phyloP scores from a whole-genome alignment of 2,797 vertebrate species.

The Myoxocephalus aenaeus region DNA sequence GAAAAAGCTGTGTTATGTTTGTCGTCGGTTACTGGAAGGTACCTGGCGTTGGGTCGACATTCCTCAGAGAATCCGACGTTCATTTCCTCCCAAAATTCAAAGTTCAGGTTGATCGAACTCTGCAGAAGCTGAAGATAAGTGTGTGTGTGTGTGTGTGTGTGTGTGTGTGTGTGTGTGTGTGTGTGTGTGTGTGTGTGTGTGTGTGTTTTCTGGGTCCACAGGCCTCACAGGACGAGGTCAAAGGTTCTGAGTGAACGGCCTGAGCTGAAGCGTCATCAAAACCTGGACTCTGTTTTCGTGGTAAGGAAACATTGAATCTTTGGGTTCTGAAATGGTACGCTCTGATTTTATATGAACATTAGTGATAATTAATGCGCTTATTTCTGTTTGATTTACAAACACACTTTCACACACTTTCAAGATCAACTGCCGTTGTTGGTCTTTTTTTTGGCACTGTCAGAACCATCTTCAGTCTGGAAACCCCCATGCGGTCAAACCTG shows the following conservation, averaged over 20 bases:
- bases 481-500: background rate
- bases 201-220: background rate
- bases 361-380: background rate
- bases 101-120: too few relatives aligned
- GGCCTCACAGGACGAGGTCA: background rate
- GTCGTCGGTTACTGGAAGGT: background rate
- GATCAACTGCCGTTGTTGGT: too few relatives aligned
- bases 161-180: background rate
- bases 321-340: background rate
- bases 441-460: background rate
- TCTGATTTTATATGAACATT: background rate
- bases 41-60: background rate
- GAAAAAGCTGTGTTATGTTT: background rate
- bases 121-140: too few relatives aligned
- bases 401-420: background rate
- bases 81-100: background rate
- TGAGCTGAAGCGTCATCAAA: background rate
- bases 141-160: background rate
- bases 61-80: background rate
- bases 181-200: background rate
- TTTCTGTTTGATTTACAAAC: background rate
- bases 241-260: background rate
- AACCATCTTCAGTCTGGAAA: background rate
- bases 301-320: conserved; percentile 2
- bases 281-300: conserved; percentile 24